A percentile compares a stretch with the other conserved stretches of the same genome.
Evolutionary conservation across 2,797 vertebrate genomes (phyloP).

Genomic region (Erpetoichthys calabaricus): DNA sequence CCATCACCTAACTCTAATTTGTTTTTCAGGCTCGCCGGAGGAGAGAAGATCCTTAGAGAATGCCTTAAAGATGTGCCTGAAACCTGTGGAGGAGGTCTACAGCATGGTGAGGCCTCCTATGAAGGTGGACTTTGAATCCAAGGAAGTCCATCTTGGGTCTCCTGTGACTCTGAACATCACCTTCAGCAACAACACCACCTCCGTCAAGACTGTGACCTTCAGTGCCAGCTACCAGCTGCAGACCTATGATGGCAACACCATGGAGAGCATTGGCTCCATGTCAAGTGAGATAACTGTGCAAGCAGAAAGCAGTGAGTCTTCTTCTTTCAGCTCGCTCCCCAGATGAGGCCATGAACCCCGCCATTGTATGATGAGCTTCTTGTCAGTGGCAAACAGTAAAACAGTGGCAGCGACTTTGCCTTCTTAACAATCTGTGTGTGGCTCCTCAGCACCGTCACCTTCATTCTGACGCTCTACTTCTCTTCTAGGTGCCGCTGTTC

Average conservation of each 20-base stretch:
- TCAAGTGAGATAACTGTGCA: conserved; percentile 24
- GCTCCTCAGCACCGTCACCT: no score
- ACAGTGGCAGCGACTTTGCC: no score
- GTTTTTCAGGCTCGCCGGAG: conserved; percentile 26
- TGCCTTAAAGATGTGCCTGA: conserved; percentile 20
- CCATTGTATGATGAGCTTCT: no score
- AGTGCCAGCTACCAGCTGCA: conserved; percentile 25
- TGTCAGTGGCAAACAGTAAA: no score
- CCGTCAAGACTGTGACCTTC: conserved; percentile 23
- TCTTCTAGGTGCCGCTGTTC: conserved; percentile 24
- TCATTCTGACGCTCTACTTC: background rate
- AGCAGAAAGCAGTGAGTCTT: conserved; percentile 25
- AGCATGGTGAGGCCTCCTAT: background rate
- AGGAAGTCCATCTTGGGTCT: conserved; percentile 27
- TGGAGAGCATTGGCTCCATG: conserved; percentile 26
- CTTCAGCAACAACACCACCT: conserved; percentile 19
- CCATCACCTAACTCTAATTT: background rate
- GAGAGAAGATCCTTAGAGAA: conserved; percentile 31
- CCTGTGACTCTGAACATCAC: conserved; percentile 28
- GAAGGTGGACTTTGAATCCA: conserved; percentile 21
- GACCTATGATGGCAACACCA: conserved; percentile 32
- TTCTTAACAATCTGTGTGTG: no score
- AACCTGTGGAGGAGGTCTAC: no score
- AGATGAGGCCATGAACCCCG: no score
- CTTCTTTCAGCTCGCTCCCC: background rate